Conservation (phyloP, 2,888 invertebrate genomes). For the Camponotus fellah region DNA sequence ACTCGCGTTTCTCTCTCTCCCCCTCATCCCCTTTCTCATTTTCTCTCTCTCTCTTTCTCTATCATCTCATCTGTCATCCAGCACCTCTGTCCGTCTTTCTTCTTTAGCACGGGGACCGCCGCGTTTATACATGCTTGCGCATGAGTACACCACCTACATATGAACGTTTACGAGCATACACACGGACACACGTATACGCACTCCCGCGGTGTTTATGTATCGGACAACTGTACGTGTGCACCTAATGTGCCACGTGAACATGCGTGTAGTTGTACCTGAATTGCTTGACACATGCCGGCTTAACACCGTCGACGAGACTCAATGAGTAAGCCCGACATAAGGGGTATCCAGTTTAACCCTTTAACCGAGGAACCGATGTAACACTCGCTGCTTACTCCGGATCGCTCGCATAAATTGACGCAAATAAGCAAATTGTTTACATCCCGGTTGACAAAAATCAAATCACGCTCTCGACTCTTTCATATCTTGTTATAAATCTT, state of each 20-base stretch:
- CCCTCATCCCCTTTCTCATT: conserved; percentile 1
- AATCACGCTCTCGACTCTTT: background rate
- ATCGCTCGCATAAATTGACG: background rate
- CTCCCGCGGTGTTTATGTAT: conserved; percentile 53
- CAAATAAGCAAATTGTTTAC: background rate
- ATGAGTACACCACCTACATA: conserved; percentile 49
- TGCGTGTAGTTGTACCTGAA: conserved; percentile 62
- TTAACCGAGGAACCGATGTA: conserved; percentile 32
- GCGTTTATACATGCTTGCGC: conserved; percentile 51
- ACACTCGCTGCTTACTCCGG: conserved; percentile 6
- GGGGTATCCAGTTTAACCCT: conserved; percentile 60
- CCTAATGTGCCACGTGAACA: conserved; percentile 68
- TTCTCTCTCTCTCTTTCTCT: conserved; percentile 12
- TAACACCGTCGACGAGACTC: conserved; percentile 50
- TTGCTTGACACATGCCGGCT: conserved; percentile 63
- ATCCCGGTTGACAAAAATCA: background rate
- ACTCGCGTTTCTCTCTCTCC: conserved; percentile 18
- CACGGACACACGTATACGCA: conserved; percentile 23
- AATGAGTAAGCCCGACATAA: conserved; percentile 62
- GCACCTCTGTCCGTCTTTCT: conserved; percentile 26
- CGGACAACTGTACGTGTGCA: conserved; percentile 62
- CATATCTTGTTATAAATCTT: background rate
- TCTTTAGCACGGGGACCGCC: conserved; percentile 33
- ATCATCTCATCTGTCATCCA: conserved; percentile 18
- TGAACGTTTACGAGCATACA: conserved; percentile 22